Evolutionary conservation across 2,797 vertebrate genomes (phyloP).

Genomic region (Phalanger gymnotis): DNA sequence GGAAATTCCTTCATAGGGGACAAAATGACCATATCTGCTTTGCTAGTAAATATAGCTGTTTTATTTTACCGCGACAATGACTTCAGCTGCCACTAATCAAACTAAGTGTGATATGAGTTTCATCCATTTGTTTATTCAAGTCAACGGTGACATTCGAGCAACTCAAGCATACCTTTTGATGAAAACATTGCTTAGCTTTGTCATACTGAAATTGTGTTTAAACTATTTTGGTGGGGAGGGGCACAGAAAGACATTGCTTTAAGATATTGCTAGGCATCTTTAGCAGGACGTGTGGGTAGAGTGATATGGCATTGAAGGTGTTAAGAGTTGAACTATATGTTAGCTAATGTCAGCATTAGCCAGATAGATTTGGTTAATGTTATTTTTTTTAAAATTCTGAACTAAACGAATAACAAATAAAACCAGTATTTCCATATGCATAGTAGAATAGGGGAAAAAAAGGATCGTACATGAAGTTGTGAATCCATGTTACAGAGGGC

Average conservation of each 20-base stretch:
- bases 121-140: neutral
- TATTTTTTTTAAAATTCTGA: constrained; percentile 5
- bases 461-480: neutral
- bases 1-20: constrained; percentile 23
- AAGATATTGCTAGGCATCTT: constrained; percentile 30
- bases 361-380: constrained; percentile 9
- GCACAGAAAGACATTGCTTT: constrained; percentile 13
- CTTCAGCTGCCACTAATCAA: neutral
- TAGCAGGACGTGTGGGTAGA: neutral
- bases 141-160: neutral
- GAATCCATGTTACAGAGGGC: neutral
- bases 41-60: neutral
- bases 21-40: neutral
- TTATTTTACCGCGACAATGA: constrained; percentile 15
- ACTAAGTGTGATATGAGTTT: neutral
- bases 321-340: constrained; percentile 33
- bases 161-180: neutral
- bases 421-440: neutral
- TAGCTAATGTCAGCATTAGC: constrained; percentile 2
- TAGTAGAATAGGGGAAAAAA: neutral
- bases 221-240: neutral
- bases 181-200: constrained; percentile 5
- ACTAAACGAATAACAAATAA: neutral
- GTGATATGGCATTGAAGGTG: constrained; percentile 4
- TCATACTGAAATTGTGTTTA: neutral